These are phyloP conservation scores for Drosophila elegans DNA, from an alignment of 1,140 invertebrate genomes.

Conservation along the genomic window DNA sequence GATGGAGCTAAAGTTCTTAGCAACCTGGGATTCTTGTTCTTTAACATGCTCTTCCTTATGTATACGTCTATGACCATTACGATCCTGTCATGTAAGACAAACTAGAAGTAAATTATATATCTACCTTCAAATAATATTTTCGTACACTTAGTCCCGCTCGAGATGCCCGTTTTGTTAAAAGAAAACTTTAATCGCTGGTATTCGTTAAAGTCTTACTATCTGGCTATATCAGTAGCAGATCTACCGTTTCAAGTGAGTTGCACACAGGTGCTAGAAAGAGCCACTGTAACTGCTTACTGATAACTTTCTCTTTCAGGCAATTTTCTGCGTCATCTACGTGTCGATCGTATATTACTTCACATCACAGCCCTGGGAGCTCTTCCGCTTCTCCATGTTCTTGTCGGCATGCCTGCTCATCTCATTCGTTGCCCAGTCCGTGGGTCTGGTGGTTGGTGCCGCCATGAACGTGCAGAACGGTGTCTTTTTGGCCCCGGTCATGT, in stretches of 20 bases:
- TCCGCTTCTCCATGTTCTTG: slow-evolving; percentile 95
- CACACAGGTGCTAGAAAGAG: neutral
- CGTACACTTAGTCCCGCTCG: slow-evolving; percentile 92
- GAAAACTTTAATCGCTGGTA: slow-evolving; percentile 99
- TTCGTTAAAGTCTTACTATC: slow-evolving; percentile 96
- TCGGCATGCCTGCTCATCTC: slow-evolving; percentile 95
- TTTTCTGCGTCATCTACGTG: slow-evolving; percentile 96
- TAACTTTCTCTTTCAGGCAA: slow-evolving; percentile 87
- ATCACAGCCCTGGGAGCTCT: slow-evolving; percentile 93
- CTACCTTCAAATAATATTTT: neutral
- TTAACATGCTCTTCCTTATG: slow-evolving; percentile 99
- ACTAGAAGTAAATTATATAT: too few relatives aligned
- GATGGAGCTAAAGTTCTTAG: slow-evolving; percentile 97
- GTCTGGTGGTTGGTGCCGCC: slow-evolving; percentile 96
- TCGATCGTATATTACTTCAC: slow-evolving; percentile 98
- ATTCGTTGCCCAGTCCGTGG: slow-evolving; percentile 97
- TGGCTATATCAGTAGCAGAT: slow-evolving; percentile 98
- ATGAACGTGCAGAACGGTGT: slow-evolving; percentile 97
- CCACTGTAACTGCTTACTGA: neutral
- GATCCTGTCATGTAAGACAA: slow-evolving; percentile 95
- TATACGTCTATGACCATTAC: slow-evolving; percentile 99
- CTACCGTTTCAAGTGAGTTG: slow-evolving; percentile 96
- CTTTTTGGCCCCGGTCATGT: slow-evolving; percentile 97
- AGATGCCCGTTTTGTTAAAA: slow-evolving; percentile 97
- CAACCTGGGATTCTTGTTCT: slow-evolving; percentile 98